Evolutionary conservation across 64 coral and sea anemone species (phyloP), one percentile per base, ranked within the genome.

Genomic region (Stichodactyla helianthus): DNA sequence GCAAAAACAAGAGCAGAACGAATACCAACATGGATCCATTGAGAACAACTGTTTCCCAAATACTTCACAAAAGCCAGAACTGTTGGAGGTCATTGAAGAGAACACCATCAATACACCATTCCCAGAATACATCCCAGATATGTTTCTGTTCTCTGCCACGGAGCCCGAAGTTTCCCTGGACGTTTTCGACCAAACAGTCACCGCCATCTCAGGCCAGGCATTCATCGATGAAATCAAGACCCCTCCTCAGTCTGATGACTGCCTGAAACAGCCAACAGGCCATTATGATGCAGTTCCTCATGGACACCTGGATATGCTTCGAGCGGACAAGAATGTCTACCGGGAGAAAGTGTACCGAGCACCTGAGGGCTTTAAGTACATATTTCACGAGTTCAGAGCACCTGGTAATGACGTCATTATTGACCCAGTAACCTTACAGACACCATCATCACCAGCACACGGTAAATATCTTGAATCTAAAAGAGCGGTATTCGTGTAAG

Each of bases 351-450:
- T 81, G 7, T 53, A 52, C 78, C 52, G 50, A 53, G 78, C 51
- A 44, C 35, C 35, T 20, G 78, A 81, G 11, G 78, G 78, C 16
- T 54, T 81, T 16, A 14, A 81, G 6, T 52, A 51, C 14, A 50
- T 81, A 20, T 81, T 81, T 18, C 14, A 52, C 14, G 78, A 81
- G 5, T 28, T 81, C 17, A 81, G n/a, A 12, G 50, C 50, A 54
- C 78, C 78, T 22, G 78, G 78, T 19, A 81, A 81, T 54, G 50
- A 81, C 26, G 14, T 81, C 52, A 81, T 81, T 51, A 51, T 81
- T 19, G 78, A 81, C 7, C 78, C 78, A 52, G 16, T 15, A 16
- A 81, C 78, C 52, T 54, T 81, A 17, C n/a, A 54, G 17, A 81
- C 78, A 20, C 78, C 78, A 20, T 12, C 18, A 81, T 12, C 14